phyloP scores from a whole-genome alignment of 1,140 invertebrate genomes.

The Lepeophtheirus salmonis region DNA sequence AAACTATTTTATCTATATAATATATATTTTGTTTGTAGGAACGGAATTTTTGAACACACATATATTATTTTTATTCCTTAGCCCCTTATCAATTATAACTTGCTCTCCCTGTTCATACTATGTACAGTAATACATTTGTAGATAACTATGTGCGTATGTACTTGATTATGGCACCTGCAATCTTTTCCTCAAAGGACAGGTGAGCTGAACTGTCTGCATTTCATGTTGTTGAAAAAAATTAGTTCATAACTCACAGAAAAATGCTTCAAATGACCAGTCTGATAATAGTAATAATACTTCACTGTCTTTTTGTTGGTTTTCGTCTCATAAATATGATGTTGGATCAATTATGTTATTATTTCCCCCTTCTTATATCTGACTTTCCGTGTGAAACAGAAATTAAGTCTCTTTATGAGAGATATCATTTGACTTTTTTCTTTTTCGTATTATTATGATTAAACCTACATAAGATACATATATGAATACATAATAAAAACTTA shows the following conservation, averaged over 20 bases:
- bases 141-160: too few species aligned
- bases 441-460: not conserved
- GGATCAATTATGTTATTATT: not conserved
- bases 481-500: not conserved
- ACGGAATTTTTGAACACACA: too few species aligned
- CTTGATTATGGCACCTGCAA: not conserved
- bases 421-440: not conserved
- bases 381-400: not conserved
- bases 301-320: not conserved
- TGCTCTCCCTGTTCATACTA: too few species aligned
- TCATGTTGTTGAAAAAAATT: not conserved
- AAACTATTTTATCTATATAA: too few species aligned
- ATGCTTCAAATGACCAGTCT: not conserved
- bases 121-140: too few species aligned
- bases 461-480: not conserved
- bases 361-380: not conserved
- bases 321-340: not conserved
- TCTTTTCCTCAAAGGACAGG: not conserved
- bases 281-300: too few species aligned
- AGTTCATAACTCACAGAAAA: not conserved
- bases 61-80: too few species aligned
- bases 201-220: not conserved
- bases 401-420: too few species aligned
- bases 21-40: too few species aligned
- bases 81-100: too few species aligned